Evolutionary conservation across 2,888 invertebrate species (phyloP).

Genomic region (Morpho deidamia): DNA sequence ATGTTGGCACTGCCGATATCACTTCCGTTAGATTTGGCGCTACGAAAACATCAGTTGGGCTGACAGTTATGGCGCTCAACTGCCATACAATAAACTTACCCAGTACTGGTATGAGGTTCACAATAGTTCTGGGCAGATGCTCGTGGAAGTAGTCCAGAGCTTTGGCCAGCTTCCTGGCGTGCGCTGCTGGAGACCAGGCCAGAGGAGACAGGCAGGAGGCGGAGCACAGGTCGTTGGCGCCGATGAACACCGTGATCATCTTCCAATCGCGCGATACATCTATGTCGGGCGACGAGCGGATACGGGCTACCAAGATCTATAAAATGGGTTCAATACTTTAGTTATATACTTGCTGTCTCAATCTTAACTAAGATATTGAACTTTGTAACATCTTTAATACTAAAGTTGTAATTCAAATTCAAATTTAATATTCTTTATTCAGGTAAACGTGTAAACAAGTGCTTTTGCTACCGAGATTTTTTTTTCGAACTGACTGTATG

Average conservation of each 20-base stretch:
- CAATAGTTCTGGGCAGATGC: constrained; percentile 82
- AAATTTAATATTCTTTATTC: no score
- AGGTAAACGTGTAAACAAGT: no score
- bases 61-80: no score
- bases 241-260: constrained; percentile 86
- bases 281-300: constrained; percentile 78
- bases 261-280: constrained; percentile 83
- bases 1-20: no score
- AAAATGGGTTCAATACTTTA: constrained; percentile 22
- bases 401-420: no score
- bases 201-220: constrained; percentile 81
- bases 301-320: constrained; percentile 81
- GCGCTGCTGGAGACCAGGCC: constrained; percentile 80
- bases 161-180: constrained; percentile 79
- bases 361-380: no score
- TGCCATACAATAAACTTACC: constrained; percentile 62
- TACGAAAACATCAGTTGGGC: no score
- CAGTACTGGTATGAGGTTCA: constrained; percentile 84
- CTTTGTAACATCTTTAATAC: no score
- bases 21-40: no score
- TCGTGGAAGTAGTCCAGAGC: constrained; percentile 83
- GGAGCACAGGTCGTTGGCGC: constrained; percentile 87
- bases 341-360: no score
- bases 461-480: no score
- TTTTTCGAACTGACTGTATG: no score